A percentile compares a stretch with the other conserved stretches of the same genome.
Evolutionary conservation across 2,888 invertebrate genomes (phyloP).

Genomic region (Nemoura dubitans): DNA sequence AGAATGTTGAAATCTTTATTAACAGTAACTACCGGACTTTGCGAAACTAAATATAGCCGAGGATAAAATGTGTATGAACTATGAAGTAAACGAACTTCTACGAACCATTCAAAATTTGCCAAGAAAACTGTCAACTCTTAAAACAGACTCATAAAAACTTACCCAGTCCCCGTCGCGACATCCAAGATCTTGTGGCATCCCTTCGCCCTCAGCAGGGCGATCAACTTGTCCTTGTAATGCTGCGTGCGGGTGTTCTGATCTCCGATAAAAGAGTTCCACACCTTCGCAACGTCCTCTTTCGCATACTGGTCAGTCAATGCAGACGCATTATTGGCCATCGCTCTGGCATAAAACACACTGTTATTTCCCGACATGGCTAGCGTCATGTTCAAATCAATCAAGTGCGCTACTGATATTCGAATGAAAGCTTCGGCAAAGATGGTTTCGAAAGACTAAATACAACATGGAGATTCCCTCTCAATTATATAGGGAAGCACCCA

Average conservation of each 20-base stretch:
- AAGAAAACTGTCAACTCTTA: no score
- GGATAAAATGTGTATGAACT: no score
- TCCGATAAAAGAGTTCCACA: conserved; percentile 92
- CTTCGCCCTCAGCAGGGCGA: conserved; percentile 72
- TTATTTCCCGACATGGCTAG: not conserved
- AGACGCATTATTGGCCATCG: not conserved
- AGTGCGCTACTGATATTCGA: no score
- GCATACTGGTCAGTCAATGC: conserved; percentile 78
- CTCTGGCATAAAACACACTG: not conserved
- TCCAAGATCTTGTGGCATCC: conserved; percentile 80
- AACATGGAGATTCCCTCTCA: not conserved
- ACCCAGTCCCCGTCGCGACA: conserved; percentile 92
- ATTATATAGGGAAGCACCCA: not conserved
- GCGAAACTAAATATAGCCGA: no score
- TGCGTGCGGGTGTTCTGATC: conserved; percentile 85
- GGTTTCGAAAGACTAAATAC: no score
- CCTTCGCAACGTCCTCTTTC: conserved; percentile 88
- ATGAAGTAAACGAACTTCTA: no score
- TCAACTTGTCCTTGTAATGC: conserved; percentile 83
- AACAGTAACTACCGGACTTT: no score
- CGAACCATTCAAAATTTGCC: no score
- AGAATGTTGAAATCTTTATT: no score
- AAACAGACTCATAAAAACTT: conserved; percentile 54
- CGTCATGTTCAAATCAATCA: not conserved
- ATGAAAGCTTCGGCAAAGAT: not conserved